These are phyloP conservation scores for Colostygia pectinataria DNA, from an alignment of 2,888 invertebrate genomes.

Conservation along the genomic window DNA sequence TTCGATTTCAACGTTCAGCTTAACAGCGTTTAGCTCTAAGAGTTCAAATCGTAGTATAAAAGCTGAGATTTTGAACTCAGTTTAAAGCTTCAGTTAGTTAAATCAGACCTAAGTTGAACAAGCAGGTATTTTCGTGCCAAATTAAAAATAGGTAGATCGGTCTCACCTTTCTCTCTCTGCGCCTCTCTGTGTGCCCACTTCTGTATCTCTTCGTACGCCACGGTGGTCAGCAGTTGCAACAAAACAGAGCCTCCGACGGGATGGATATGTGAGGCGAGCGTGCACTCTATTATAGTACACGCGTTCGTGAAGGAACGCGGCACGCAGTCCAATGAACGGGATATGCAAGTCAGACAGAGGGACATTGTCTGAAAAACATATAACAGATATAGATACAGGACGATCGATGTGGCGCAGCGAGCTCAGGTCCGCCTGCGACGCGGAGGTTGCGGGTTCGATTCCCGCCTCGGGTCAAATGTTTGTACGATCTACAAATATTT, in stretches of 20 bases:
- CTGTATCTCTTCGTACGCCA: constrained; percentile 86
- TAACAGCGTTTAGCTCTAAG: too few species aligned
- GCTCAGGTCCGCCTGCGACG: too few species aligned
- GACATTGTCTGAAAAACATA: constrained; percentile 84
- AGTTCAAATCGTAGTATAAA: too few species aligned
- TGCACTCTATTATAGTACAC: constrained; percentile 84
- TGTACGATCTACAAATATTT: too few species aligned
- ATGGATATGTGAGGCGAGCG: constrained; percentile 86
- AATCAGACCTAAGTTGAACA: too few species aligned
- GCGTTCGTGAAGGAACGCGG: constrained; percentile 84
- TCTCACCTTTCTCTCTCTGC: constrained; percentile 60
- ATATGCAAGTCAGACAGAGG: constrained; percentile 85
- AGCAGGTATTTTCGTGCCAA: too few species aligned
- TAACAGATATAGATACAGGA: neutral
- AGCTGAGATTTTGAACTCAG: too few species aligned
- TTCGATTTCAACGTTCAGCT: too few species aligned
- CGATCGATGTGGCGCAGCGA: too few species aligned
- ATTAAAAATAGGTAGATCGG: neutral
- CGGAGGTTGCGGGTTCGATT: too few species aligned
- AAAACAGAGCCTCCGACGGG: constrained; percentile 88
- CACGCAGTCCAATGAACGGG: constrained; percentile 86
- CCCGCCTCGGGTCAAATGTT: too few species aligned
- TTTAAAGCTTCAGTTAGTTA: too few species aligned
- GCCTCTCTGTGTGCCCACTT: constrained; percentile 73
- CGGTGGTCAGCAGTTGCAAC: constrained; percentile 87